Percentiles rank a stretch among this genome's conserved stretches.
These are phyloP conservation scores for Geothlypis trichas DNA, from an alignment of 2,113 vertebrate genomes.

Conservation along the genomic window DNA sequence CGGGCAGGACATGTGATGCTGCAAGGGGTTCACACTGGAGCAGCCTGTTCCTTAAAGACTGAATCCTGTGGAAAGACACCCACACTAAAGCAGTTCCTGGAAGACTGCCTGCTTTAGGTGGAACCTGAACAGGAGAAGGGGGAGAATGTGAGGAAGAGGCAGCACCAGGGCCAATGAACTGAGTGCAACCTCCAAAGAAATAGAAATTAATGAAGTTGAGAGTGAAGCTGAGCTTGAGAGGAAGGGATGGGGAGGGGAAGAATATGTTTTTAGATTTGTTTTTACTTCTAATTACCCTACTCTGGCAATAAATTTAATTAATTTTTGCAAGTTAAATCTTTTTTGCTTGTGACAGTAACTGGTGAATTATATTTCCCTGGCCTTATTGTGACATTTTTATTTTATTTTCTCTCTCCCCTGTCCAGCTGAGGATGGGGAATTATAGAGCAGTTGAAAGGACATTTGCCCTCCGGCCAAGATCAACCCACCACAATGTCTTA, in stretches of 20 bases:
- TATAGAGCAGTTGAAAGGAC: neutral
- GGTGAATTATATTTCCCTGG: neutral
- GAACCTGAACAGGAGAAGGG: accelerated
- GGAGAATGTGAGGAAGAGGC: neutral
- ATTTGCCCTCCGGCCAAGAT: neutral
- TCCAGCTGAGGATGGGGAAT: neutral
- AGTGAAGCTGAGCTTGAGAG: neutral
- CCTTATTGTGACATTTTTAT: neutral
- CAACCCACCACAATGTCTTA: neutral
- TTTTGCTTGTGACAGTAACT: neutral
- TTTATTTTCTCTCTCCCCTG: neutral
- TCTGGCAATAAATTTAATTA: neutral
- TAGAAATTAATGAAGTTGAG: neutral
- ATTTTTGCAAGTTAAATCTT: neutral
- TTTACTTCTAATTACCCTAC: neutral
- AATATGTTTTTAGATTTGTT: neutral
- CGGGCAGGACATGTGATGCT: no score
- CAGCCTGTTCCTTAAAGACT: neutral
- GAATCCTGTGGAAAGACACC: accelerated
- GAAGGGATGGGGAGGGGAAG: accelerated
- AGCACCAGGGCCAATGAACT: neutral
- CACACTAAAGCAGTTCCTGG: neutral
- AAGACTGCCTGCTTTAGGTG: accelerated
- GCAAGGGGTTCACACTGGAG: accelerated
- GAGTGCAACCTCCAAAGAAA: accelerated